These are phyloP conservation scores for Hydroisotoma schaefferi DNA, from an alignment of 2,888 invertebrate genomes.

Conservation along the genomic window DNA sequence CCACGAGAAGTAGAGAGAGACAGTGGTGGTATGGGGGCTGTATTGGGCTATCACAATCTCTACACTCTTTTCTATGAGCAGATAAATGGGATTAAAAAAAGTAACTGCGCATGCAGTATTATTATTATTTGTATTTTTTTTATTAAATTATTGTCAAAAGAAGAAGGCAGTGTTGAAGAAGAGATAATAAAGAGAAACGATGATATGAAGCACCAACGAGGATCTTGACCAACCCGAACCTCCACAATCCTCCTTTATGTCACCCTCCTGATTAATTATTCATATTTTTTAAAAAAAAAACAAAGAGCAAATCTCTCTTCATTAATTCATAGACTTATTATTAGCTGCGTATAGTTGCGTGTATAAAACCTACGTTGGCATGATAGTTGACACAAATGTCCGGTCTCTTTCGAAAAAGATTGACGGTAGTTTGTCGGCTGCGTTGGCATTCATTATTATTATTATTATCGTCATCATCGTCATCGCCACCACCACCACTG, in stretches of 20 bases:
- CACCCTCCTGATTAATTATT: conserved; percentile 9
- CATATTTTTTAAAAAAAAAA: neutral
- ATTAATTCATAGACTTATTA: neutral
- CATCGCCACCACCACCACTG: neutral
- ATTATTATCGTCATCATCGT: neutral
- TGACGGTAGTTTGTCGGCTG: conserved; percentile 37
- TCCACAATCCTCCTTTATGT: conserved; percentile 24
- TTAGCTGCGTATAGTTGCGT: too few species aligned
- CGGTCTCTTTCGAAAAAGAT: conserved; percentile 39
- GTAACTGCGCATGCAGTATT: conserved; percentile 3
- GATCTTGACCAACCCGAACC: too few species aligned
- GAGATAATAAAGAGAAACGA: too few species aligned
- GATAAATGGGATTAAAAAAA: neutral
- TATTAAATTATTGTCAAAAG: too few species aligned
- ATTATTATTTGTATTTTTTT: too few species aligned
- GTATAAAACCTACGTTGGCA: conserved; percentile 19
- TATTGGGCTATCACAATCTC: neutral
- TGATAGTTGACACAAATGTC: conserved; percentile 28
- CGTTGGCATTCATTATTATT: conserved; percentile 20
- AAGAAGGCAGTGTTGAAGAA: too few species aligned
- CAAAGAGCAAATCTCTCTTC: neutral
- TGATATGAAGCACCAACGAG: too few species aligned
- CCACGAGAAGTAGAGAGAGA: too few species aligned
- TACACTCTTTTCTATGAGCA: neutral
- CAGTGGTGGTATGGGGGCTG: too few species aligned